These are phyloP conservation scores for Axea sp. DNA, from an alignment of 2,888 invertebrate genomes.

Conservation along the genomic window DNA sequence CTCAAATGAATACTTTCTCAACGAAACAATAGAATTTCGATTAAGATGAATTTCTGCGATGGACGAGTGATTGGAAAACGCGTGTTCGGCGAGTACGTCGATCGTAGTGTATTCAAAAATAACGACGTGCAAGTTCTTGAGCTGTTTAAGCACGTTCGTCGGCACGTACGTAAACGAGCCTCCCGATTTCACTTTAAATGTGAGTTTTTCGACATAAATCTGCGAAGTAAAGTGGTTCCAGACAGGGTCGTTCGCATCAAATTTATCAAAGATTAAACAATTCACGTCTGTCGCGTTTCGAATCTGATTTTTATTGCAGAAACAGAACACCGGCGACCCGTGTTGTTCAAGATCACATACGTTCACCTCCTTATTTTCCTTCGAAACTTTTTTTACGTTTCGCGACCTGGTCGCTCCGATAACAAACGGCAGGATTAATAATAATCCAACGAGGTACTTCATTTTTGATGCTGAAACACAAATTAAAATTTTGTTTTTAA, in stretches of 20 bases:
- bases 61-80: constrained; percentile 87
- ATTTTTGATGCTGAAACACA: too few species aligned
- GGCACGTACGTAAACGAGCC: constrained; percentile 87
- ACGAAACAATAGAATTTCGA: constrained; percentile 85
- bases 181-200: constrained; percentile 86
- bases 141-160: constrained; percentile 84
- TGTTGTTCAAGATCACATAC: constrained; percentile 82
- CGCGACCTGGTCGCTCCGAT: constrained; percentile 66
- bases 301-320: constrained; percentile 81
- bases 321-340: constrained; percentile 84
- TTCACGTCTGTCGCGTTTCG: constrained; percentile 85
- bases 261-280: constrained; percentile 87
- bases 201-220: constrained; percentile 85
- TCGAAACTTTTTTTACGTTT: constrained; percentile 68
- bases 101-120: constrained; percentile 88
- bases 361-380: constrained; percentile 76
- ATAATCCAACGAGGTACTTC: constrained; percentile 50
- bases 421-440: constrained; percentile 58
- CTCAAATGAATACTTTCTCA: constrained; percentile 86
- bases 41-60: constrained; percentile 85
- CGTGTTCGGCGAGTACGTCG: constrained; percentile 84
- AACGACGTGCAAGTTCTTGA: constrained; percentile 84
- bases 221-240: constrained; percentile 89
- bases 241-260: constrained; percentile 85
- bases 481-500: too few species aligned